phyloP scores from a whole-genome alignment of 2,888 invertebrate species.

The Amphipoea oculea region DNA sequence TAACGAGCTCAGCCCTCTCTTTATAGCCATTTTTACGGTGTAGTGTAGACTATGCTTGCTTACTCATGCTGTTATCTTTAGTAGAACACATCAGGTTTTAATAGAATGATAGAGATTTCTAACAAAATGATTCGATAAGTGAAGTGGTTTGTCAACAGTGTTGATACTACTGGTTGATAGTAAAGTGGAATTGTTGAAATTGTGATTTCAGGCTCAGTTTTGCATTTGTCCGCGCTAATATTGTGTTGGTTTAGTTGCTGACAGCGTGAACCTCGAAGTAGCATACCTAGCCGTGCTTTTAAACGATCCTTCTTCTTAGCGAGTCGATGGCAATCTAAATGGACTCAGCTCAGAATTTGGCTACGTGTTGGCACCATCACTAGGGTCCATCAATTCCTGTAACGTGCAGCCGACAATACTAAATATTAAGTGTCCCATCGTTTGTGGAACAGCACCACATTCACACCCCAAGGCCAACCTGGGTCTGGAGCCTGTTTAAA shows the following conservation, averaged over 20 bases:
- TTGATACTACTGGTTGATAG: slow-evolving; percentile 10
- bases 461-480: background rate
- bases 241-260: background rate
- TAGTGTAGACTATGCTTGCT: slow-evolving; percentile 68
- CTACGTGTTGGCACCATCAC: background rate
- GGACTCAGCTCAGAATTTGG: background rate
- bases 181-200: background rate
- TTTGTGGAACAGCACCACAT: background rate
- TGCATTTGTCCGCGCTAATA: no score
- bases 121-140: slow-evolving; percentile 56
- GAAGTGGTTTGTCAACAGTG: slow-evolving; percentile 49
- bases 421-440: background rate
- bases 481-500: no score
- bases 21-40: slow-evolving; percentile 80
- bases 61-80: slow-evolving; percentile 71
- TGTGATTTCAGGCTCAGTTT: background rate
- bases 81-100: slow-evolving; percentile 64
- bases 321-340: background rate
- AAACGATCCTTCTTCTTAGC: background rate
- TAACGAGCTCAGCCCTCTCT: slow-evolving; percentile 79
- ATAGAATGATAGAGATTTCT: slow-evolving; percentile 63
- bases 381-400: background rate
- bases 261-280: no score
- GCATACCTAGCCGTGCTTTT: no score
- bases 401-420: background rate